Evolutionary conservation across 2,888 invertebrate genomes (phyloP).

Genomic region (Cheilosia urbana): DNA sequence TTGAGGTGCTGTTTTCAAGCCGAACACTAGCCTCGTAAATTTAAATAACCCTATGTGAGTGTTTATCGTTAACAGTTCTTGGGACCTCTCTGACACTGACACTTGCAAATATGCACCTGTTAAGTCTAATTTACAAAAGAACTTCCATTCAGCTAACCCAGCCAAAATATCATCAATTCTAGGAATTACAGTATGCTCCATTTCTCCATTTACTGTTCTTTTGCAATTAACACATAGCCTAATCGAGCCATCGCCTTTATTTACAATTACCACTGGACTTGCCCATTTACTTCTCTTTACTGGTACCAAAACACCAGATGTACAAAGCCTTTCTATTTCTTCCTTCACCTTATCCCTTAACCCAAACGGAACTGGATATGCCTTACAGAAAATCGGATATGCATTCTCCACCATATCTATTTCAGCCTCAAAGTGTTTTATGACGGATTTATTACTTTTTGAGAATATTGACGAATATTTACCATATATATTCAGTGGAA

Average conservation of each 20-base stretch:
- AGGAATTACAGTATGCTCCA: conserved; percentile 51
- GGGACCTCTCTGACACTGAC: conserved; percentile 61
- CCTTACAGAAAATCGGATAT: conserved; percentile 33
- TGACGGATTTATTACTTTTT: conserved; percentile 18
- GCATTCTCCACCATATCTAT: conserved; percentile 26
- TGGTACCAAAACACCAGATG: conserved; percentile 39
- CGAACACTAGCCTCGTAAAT: too few species aligned
- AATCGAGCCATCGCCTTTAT: conserved; percentile 51
- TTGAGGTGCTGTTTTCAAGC: too few species aligned
- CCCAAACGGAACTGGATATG: conserved; percentile 22
- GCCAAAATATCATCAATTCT: conserved; percentile 58
- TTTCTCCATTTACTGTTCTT: conserved; percentile 39
- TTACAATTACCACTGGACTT: conserved; percentile 57
- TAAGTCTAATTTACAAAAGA: conserved; percentile 51
- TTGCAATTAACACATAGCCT: conserved; percentile 57
- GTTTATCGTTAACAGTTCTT: conserved; percentile 67
- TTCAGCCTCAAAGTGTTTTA: conserved; percentile 51
- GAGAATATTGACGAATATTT: too few species aligned
- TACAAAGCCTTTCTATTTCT: conserved; percentile 45
- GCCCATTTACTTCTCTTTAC: conserved; percentile 56
- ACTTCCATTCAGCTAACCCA: conserved; percentile 43
- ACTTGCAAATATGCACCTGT: conserved; percentile 61
- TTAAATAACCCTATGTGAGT: too few species aligned
- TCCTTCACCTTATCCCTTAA: conserved; percentile 45
- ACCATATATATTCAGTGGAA: too few species aligned